Evolutionary conservation across 2,797 vertebrate genomes (phyloP).

Genomic region (Neopelma chrysocephalum): DNA sequence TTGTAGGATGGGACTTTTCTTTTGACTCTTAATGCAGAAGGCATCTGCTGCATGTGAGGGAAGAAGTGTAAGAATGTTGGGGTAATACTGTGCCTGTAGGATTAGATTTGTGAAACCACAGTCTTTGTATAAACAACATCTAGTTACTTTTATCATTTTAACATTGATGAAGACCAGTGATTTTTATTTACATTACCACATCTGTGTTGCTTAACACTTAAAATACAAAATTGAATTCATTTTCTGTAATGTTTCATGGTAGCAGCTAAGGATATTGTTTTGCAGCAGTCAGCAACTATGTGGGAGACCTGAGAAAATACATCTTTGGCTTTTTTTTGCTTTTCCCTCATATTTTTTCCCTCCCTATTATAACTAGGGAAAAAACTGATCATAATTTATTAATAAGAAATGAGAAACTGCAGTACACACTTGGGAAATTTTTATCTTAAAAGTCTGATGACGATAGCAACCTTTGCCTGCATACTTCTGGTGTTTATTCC

Average conservation of each 20-base stretch:
- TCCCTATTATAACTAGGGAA: not conserved
- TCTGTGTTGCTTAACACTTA: not conserved
- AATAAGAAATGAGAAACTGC: not conserved
- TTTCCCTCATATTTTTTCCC: not conserved
- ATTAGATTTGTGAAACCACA: not conserved
- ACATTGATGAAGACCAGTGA: slow-evolving; percentile 8
- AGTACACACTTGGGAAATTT: not conserved
- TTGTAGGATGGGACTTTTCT: not conserved
- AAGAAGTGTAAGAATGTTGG: not conserved
- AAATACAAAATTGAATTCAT: not conserved
- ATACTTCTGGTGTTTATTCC: not conserved
- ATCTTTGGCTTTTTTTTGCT: not conserved
- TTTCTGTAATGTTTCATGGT: not conserved
- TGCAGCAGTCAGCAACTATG: not conserved
- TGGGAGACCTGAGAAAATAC: not conserved
- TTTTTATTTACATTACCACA: slow-evolving; percentile 29
- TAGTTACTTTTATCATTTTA: slow-evolving; percentile 30
- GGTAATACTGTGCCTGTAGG: not conserved
- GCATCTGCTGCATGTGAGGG: not conserved
- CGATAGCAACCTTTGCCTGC: not conserved
- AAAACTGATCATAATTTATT: not conserved
- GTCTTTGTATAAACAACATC: not conserved
- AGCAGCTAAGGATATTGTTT: not conserved
- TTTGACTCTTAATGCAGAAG: not conserved
- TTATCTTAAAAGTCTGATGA: not conserved